Evolutionary conservation across 2,888 invertebrate genomes (phyloP), one percentile per base, ranked within the genome.

Genomic region (Tipula lateralis): DNA sequence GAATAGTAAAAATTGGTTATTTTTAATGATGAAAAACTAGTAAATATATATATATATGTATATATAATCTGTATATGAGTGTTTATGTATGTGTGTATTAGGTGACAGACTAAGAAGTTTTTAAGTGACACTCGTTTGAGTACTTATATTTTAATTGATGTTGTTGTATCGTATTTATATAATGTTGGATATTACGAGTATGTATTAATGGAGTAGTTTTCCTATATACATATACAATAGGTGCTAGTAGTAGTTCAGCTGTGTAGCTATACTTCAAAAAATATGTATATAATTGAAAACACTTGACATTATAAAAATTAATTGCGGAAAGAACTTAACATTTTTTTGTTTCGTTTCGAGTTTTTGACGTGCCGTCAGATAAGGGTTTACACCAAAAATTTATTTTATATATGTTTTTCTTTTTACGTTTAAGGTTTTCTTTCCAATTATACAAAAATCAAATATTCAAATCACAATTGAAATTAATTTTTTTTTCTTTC

Each of bases 371-470:
- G 16, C 44, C 44, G 44, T 50, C 44, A 50, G 66, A 66, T 24
- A 66, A 66, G 24, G 24, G 24, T 24, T 19, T 66, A 12, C 24
- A 12, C 19, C 24, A 24, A 66, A 39, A 39, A 16, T 44, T 44
- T 50, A 50, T 24, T 50, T 5, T 19, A 66, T 66, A n/a, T n/a
- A n/a, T n/a, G n/a, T n/a, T n/a, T n/a, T n/a, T n/a, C n/a, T n/a
- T n/a, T n/a, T 24, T 66, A 50, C n/a, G 16, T n/a, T n/a, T 44
- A 44, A 44, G 16, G n/a, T n/a, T 24, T 24, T 66, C 24, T 24
- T 66, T 66, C 66, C 66, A 66, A 66, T 66, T 66, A 66, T 66
- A 66, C n/a, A n/a, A n/a, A 66, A 66, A 66, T 66, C 66, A 66
- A 66, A 66, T 9, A 24, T 66, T 66, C 66, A 66, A 66, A 66